Evolutionary conservation across 2,797 vertebrate species (phyloP).

Genomic region (Siniperca obscura): DNA sequence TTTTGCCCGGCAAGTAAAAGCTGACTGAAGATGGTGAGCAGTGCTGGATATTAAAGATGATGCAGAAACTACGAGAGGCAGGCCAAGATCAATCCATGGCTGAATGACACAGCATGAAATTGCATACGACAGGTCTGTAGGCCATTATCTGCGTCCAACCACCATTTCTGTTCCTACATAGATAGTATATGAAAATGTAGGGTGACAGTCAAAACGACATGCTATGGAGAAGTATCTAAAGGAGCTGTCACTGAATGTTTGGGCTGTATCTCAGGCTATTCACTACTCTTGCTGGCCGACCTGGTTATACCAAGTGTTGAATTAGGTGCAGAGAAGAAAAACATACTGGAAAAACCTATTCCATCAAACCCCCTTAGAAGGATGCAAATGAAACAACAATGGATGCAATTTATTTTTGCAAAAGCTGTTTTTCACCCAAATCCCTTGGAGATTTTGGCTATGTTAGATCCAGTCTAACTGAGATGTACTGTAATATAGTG

Average conservation of each 20-base stretch:
- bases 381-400: slow-evolving; percentile 56
- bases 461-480: slow-evolving; percentile 18
- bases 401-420: slow-evolving; percentile 40
- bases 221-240: slow-evolving; percentile 55
- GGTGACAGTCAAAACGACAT: slow-evolving; percentile 58
- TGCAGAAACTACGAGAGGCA: slow-evolving; percentile 53
- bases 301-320: slow-evolving; percentile 43
- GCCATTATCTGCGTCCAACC: slow-evolving; percentile 69
- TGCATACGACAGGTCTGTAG: slow-evolving; percentile 63
- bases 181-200: slow-evolving; percentile 62
- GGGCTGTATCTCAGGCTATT: slow-evolving; percentile 40
- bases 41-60: slow-evolving; percentile 62
- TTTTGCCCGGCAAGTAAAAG: slow-evolving; percentile 60
- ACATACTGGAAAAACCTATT: slow-evolving; percentile 26
- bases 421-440: slow-evolving; percentile 28
- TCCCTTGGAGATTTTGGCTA: slow-evolving; percentile 25
- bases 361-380: slow-evolving; percentile 32
- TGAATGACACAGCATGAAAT: slow-evolving; percentile 79
- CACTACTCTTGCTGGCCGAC: slow-evolving; percentile 21
- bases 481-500: slow-evolving; percentile 19
- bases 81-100: slow-evolving; percentile 70
- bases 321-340: slow-evolving; percentile 35
- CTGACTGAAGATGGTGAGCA: slow-evolving; percentile 66
- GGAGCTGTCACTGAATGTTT: slow-evolving; percentile 53
- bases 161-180: slow-evolving; percentile 55